Percentiles rank a stretch among this genome's conserved stretches.
These are phyloP conservation scores for Peromyscus leucopus DNA, from an alignment of 2,113 vertebrate genomes.

Conservation along the genomic window DNA sequence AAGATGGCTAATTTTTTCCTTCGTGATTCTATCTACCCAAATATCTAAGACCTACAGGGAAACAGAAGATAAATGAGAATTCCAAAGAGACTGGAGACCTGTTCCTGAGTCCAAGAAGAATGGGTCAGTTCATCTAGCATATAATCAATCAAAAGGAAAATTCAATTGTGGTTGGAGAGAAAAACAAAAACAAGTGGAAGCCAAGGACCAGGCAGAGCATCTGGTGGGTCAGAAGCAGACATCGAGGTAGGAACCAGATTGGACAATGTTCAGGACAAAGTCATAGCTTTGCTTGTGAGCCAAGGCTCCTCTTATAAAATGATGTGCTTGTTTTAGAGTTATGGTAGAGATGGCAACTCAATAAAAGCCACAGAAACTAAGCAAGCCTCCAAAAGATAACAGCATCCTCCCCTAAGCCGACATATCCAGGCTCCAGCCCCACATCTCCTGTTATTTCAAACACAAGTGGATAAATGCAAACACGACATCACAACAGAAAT, in stretches of 20 bases:
- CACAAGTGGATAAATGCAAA: conserved; percentile 30
- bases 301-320: not conserved
- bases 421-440: not conserved
- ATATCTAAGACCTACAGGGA: not conserved
- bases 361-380: conserved; percentile 3
- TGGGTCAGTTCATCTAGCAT: not conserved
- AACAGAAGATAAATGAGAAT: not conserved
- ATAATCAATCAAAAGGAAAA: not conserved
- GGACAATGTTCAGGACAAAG: not conserved
- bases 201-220: not conserved
- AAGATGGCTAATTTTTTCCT: not conserved
- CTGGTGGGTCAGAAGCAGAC: not conserved
- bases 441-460: not conserved
- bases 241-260: not conserved
- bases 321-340: not conserved
- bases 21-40: not conserved
- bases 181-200: not conserved
- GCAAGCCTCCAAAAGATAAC: not conserved
- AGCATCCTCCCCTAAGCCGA: not conserved
- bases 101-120: not conserved
- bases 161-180: not conserved
- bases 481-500: not conserved
- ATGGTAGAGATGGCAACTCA: not conserved
- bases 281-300: too few species aligned
- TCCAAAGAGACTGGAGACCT: not conserved